These are phyloP conservation scores for Sturnus vulgaris DNA, from an alignment of 2,113 vertebrate genomes.

Conservation along the genomic window DNA sequence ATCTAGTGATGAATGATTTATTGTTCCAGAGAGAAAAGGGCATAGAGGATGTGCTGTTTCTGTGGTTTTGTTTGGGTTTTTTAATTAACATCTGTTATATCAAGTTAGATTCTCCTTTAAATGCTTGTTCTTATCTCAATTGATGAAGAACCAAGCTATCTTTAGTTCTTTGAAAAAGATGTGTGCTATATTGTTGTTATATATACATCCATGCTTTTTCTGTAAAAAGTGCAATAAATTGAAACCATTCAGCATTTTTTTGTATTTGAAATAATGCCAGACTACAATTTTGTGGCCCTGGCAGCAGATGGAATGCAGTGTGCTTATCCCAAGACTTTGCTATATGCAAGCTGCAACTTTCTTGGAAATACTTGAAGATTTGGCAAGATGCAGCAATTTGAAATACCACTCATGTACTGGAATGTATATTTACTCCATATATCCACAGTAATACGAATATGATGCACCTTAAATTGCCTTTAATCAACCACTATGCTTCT, in stretches of 20 bases:
- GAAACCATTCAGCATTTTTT: neutral
- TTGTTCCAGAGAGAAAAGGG: constrained; percentile 24
- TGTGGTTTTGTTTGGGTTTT: neutral
- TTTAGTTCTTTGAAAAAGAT: constrained; percentile 6
- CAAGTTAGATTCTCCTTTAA: neutral
- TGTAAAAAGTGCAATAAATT: constrained; percentile 24
- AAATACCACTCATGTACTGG: neutral
- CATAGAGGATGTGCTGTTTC: neutral
- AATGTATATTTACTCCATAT: constrained; percentile 28
- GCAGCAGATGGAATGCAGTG: constrained; percentile 14
- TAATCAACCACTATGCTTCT: neutral
- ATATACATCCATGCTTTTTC: neutral
- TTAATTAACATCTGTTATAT: constrained; percentile 13
- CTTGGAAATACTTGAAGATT: constrained; percentile 25
- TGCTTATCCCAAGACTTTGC: constrained; percentile 6
- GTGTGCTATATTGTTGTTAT: neutral
- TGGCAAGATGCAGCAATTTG: constrained; percentile 15
- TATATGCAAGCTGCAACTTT: neutral
- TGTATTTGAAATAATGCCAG: constrained; percentile 23
- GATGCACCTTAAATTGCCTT: constrained; percentile 42
- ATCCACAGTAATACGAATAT: constrained; percentile 31
- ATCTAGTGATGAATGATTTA: neutral
- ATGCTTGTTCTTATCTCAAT: neutral
- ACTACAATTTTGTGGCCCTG: constrained; percentile 8
- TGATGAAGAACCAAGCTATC: neutral